These are phyloP conservation scores for Seriola aureovittata DNA, from an alignment of 2,113 vertebrate species.

Conservation along the genomic window DNA sequence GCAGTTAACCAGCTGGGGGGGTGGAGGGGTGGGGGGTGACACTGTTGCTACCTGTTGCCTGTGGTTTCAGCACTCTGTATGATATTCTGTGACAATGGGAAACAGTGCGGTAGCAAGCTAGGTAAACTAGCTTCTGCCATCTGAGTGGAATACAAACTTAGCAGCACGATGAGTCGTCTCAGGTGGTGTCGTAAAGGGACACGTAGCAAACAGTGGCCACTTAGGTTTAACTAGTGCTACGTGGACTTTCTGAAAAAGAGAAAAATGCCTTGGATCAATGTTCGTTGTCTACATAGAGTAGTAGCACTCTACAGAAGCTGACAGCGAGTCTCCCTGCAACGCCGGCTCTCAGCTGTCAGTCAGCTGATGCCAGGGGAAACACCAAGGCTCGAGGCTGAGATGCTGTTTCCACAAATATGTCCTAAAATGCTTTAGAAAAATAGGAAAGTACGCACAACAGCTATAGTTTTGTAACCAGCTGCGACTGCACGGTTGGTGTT, in stretches of 20 bases:
- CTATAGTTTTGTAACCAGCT: not conserved
- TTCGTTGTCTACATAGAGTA: not conserved
- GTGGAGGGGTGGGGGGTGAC: not conserved
- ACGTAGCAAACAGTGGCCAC: not conserved
- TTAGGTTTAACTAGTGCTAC: not conserved
- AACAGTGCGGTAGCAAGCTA: not conserved
- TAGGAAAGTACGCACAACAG: not conserved
- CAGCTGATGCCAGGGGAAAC: not conserved
- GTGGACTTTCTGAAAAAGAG: not conserved
- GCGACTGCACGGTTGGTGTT: too few relatives aligned
- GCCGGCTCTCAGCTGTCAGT: not conserved
- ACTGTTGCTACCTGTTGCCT: not conserved
- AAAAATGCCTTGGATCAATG: not conserved
- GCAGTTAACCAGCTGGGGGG: too few relatives aligned
- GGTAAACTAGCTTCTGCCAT: not conserved
- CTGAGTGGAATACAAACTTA: not conserved
- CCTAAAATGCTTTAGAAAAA: not conserved
- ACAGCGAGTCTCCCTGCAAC: not conserved
- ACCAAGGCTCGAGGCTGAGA: not conserved
- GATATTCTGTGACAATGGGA: too few relatives aligned
- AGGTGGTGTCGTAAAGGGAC: not conserved
- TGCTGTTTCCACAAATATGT: not conserved
- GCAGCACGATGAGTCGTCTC: not conserved
- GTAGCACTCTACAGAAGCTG: not conserved
- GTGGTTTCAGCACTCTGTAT: not conserved